Conservation (phyloP, 2,888 invertebrate genomes). For the Pyrocoelia pectoralis region DNA sequence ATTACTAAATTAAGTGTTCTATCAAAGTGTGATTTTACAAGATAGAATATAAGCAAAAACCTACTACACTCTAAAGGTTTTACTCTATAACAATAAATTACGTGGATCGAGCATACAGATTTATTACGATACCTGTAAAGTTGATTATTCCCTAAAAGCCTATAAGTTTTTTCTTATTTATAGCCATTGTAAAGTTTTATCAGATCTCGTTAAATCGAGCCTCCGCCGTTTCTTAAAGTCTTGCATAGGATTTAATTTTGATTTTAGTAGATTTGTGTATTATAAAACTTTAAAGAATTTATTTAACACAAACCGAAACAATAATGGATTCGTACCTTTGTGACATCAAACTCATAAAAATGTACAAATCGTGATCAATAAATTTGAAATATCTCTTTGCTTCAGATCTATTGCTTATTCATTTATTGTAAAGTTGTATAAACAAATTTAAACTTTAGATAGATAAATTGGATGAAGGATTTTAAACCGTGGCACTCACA, state of each 20-base stretch:
- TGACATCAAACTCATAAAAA: too few relatives aligned
- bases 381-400: too few relatives aligned
- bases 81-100: slow-evolving; percentile 7
- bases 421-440: too few relatives aligned
- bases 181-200: slow-evolving; percentile 11
- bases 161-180: slow-evolving; percentile 11
- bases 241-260: neutral
- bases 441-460: too few relatives aligned
- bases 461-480: too few relatives aligned
- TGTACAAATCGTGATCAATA: too few relatives aligned
- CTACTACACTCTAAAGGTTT: neutral
- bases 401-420: too few relatives aligned
- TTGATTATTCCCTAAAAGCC: slow-evolving; percentile 7
- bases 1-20: too few relatives aligned
- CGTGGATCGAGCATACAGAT: neutral
- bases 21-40: neutral
- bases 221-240: neutral
- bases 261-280: neutral
- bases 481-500: too few relatives aligned
- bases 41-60: neutral
- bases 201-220: slow-evolving; percentile 9
- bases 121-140: slow-evolving; percentile 4
- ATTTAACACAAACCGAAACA: too few relatives aligned
- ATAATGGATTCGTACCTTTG: too few relatives aligned
- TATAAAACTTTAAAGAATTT: neutral